These are phyloP conservation scores for Oscheius myriophilus DNA, from an alignment of 2,888 invertebrate species.

Conservation along the genomic window DNA sequence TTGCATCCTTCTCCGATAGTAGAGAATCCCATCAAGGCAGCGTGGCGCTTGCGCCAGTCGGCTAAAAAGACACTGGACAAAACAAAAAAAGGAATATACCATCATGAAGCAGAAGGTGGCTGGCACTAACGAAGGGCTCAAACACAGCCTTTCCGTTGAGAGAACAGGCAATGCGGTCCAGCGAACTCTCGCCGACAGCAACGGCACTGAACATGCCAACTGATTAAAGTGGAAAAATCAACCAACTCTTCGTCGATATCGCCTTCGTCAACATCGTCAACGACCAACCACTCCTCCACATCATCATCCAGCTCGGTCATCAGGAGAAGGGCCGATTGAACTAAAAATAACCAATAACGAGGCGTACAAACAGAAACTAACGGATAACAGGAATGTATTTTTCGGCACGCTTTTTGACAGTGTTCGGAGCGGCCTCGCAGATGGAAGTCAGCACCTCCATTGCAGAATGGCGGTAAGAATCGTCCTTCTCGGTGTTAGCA, in stretches of 20 bases:
- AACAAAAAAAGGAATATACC: constrained; percentile 11
- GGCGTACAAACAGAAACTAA: constrained; percentile 56
- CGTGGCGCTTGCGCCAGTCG: constrained; percentile 79
- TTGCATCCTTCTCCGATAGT: constrained; percentile 98
- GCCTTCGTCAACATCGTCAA: constrained; percentile 81
- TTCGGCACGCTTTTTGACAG: constrained; percentile 90
- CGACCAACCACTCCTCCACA: constrained; percentile 85
- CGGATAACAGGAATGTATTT: constrained; percentile 80
- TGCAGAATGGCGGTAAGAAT: constrained; percentile 85
- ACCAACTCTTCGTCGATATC: constrained; percentile 80
- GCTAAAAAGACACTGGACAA: constrained; percentile 63
- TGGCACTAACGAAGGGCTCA: constrained; percentile 75
- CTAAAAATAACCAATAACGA: constrained; percentile 65
- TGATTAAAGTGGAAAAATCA: not conserved
- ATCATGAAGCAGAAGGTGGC: constrained; percentile 11
- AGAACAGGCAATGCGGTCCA: constrained; percentile 96
- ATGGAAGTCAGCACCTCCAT: constrained; percentile 86
- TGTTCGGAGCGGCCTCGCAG: constrained; percentile 92
- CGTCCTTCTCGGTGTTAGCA: constrained; percentile 71
- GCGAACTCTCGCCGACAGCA: constrained; percentile 92
- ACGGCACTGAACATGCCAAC: constrained; percentile 77
- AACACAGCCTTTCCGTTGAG: constrained; percentile 91
- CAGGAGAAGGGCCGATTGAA: constrained; percentile 88
- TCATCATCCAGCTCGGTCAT: constrained; percentile 94
- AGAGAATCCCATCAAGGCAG: constrained; percentile 97